phyloP scores from a whole-genome alignment of 1,140 invertebrate genomes.

The Colletes gigas region DNA sequence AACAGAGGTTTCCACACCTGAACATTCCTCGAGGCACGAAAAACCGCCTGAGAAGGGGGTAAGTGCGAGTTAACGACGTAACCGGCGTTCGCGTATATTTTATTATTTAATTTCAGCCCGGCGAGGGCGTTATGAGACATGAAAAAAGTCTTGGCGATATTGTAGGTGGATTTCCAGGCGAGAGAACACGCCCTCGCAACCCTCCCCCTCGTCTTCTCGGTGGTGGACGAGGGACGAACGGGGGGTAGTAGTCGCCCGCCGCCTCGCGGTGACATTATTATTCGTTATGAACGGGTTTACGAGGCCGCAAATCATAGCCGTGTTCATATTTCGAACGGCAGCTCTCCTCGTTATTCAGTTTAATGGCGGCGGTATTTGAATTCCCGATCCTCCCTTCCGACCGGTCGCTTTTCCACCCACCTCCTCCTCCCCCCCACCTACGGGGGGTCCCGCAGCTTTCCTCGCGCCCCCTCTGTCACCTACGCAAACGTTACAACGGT shows the following conservation, averaged over 20 bases:
- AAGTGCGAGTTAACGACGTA: constrained; percentile 58
- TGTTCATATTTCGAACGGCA: constrained; percentile 81
- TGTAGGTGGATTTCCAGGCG: constrained; percentile 78
- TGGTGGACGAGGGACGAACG: constrained; percentile 41
- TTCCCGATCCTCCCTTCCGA: constrained; percentile 73
- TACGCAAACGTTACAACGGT: constrained; percentile 40
- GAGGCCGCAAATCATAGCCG: constrained; percentile 81
- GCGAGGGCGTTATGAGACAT: constrained; percentile 77
- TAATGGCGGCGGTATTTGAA: constrained; percentile 81
- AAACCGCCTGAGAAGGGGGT: too few relatives aligned
- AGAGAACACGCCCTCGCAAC: constrained; percentile 51
- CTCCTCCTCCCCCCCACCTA: constrained; percentile 2
- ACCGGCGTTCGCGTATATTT: constrained; percentile 73
- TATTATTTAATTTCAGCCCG: constrained; percentile 80
- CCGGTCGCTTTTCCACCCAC: constrained; percentile 29
- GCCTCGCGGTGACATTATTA: constrained; percentile 79
- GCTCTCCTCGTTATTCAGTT: constrained; percentile 80
- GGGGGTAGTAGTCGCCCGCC: constrained; percentile 16
- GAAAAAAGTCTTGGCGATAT: constrained; percentile 79
- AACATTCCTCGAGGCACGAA: too few relatives aligned
- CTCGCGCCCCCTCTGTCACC: constrained; percentile 16
- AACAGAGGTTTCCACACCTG: too few relatives aligned
- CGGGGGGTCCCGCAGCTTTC: neutral
- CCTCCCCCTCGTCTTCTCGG: neutral
- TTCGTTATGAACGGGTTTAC: constrained; percentile 82